phyloP scores from a whole-genome alignment of 2,113 vertebrate species.

The Oncorhynchus clarkii region DNA sequence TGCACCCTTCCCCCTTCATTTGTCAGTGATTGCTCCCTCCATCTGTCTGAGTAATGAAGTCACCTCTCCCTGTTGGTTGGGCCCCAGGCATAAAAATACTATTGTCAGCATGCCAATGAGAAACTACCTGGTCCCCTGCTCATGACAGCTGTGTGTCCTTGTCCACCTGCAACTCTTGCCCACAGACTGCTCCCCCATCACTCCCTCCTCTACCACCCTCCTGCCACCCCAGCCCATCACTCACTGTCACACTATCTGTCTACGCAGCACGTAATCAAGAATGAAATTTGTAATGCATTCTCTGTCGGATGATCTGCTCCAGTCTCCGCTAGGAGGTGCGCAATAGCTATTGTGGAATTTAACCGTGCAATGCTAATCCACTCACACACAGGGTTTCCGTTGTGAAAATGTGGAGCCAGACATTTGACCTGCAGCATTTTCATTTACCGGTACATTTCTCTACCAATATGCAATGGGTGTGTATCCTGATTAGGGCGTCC shows the following conservation, averaged over 20 bases:
- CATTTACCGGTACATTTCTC: too few species aligned
- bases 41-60: conserved; percentile 53
- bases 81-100: conserved; percentile 44
- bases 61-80: conserved; percentile 51
- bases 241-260: conserved; percentile 43
- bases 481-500: too few species aligned
- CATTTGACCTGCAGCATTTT: too few species aligned
- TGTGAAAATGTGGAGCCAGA: too few species aligned
- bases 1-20: neutral
- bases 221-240: conserved; percentile 37
- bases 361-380: too few species aligned
- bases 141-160: conserved; percentile 57
- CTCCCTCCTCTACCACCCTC: neutral
- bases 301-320: too few species aligned
- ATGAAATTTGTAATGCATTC: neutral
- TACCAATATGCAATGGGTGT: too few species aligned
- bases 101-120: conserved; percentile 57
- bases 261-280: conserved; percentile 29
- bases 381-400: too few species aligned
- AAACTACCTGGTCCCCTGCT: conserved; percentile 29
- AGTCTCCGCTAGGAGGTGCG: neutral
- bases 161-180: conserved; percentile 19
- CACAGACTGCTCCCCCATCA: conserved; percentile 1
- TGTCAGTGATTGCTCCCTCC: neutral
- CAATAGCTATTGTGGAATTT: neutral